Conservation (phyloP, 2,797 vertebrate genomes). For the Malacoraja senta region DNA sequence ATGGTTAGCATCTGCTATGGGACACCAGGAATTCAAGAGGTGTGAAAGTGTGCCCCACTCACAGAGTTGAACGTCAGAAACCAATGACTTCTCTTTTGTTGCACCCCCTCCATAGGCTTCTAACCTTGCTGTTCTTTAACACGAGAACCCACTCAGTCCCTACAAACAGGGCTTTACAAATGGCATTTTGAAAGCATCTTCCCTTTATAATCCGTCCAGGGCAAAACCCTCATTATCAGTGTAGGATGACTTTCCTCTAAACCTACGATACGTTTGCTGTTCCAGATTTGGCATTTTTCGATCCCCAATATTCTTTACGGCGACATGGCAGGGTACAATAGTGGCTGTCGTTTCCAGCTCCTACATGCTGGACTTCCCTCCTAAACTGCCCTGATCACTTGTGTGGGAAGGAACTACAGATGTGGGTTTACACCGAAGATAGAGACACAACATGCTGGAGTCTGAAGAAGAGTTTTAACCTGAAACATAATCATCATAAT, state of each 20-base stretch:
- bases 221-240: background rate
- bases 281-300: background rate
- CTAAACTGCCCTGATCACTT: background rate
- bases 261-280: background rate
- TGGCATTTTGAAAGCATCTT: background rate
- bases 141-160: background rate
- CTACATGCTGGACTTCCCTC: background rate
- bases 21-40: background rate
- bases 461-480: too few species aligned
- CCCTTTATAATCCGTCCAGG: background rate
- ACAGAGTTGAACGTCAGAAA: background rate
- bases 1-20: background rate
- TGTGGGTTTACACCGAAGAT: too few species aligned
- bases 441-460: too few species aligned
- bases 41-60: background rate
- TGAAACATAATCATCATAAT: too few species aligned
- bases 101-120: background rate
- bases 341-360: background rate
- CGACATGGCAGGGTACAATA: too few species aligned
- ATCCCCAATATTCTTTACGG: background rate
- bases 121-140: background rate
- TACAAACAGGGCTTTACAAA: background rate
- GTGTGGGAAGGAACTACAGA: too few species aligned
- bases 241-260: background rate
- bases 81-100: background rate